These are phyloP conservation scores for Zelleria hepariella DNA, from an alignment of 2,888 invertebrate genomes.

Conservation along the genomic window DNA sequence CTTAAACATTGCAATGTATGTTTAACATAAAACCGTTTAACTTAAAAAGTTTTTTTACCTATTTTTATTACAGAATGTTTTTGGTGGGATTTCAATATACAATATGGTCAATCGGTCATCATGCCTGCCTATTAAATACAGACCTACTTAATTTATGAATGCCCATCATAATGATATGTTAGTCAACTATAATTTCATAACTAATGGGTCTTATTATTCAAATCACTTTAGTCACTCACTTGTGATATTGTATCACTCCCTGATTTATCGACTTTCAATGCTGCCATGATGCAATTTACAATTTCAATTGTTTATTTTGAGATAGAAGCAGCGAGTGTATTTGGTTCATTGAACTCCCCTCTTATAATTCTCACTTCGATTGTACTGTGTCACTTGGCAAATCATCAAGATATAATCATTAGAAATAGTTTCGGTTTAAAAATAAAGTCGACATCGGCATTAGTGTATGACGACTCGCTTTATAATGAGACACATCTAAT, in stretches of 20 bases:
- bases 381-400: conserved; percentile 28
- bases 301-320: conserved; percentile 19
- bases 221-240: too few species aligned
- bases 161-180: too few species aligned
- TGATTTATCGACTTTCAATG: conserved; percentile 10
- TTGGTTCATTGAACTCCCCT: conserved; percentile 33
- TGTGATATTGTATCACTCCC: conserved; percentile 5
- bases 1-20: too few species aligned
- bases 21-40: too few species aligned
- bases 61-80: too few species aligned
- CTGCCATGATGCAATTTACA: conserved; percentile 20
- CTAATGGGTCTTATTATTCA: too few species aligned
- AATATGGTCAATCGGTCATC: too few species aligned
- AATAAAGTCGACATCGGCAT: not conserved
- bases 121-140: too few species aligned
- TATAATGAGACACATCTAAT: not conserved
- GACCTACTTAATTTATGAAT: too few species aligned
- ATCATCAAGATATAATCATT: conserved; percentile 26
- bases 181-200: too few species aligned
- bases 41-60: too few species aligned
- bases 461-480: not conserved
- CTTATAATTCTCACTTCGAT: conserved; percentile 25
- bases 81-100: too few species aligned
- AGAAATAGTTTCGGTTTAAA: conserved; percentile 4
- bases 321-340: conserved; percentile 9